Evolutionary conservation across 2,113 vertebrate species (phyloP).

Genomic region (Trogon melanurus): DNA sequence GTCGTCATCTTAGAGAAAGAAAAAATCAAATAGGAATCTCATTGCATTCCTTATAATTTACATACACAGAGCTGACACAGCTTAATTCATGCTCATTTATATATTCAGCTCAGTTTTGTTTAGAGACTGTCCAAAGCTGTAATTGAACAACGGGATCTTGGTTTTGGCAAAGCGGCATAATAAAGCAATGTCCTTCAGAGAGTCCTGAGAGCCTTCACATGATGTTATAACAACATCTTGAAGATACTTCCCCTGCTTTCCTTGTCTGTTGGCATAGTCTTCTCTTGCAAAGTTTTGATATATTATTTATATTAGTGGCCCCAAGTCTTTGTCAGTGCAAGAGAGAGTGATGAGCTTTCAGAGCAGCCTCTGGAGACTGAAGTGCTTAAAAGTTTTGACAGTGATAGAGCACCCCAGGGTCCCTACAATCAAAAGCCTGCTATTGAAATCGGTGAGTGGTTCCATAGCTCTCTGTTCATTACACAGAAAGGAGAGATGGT

Average conservation of each 20-base stretch:
- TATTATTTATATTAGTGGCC: slow-evolving; percentile 26
- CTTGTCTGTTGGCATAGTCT: neutral
- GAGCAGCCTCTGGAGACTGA: neutral
- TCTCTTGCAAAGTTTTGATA: neutral
- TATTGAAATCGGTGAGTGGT: neutral
- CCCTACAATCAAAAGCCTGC: neutral
- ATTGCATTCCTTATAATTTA: neutral
- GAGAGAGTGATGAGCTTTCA: neutral
- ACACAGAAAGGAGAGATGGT: neutral
- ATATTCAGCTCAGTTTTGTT: neutral
- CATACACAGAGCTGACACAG: neutral
- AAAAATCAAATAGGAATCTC: neutral
- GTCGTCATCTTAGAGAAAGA: neutral
- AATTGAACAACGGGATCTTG: neutral
- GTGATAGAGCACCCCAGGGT: neutral
- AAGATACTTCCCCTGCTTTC: neutral
- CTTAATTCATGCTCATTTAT: neutral
- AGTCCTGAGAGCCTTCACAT: neutral
- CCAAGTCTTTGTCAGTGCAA: neutral
- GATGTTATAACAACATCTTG: neutral
- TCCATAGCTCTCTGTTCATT: neutral
- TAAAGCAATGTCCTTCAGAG: neutral
- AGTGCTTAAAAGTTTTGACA: neutral
- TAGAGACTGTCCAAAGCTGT: neutral
- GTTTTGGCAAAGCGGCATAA: neutral